Evolutionary conservation across 2,113 vertebrate genomes (phyloP), one percentile per base, ranked within the genome.

Genomic region (Apteryx mantelli): DNA sequence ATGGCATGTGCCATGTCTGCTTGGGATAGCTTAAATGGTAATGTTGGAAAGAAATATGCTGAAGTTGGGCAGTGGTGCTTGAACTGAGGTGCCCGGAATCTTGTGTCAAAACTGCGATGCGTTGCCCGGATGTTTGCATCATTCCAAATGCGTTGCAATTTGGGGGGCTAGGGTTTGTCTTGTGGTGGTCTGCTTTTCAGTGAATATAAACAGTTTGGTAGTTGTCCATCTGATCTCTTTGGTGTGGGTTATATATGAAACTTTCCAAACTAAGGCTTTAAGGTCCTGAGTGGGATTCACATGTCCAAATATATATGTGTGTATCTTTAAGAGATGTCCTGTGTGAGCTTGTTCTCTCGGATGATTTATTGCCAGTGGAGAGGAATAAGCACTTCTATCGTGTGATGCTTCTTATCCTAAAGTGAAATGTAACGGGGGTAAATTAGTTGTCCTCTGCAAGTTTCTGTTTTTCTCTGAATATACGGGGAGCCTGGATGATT

Each of bases 351-450:
- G 15, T 84, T 70, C 40, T 70, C 40, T 66, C 26, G 36, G 38
- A 87, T 3, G 12, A 13, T 53, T 83, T 46, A 8, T 24, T 65
- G 58, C 76, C 76, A 24, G 42, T 66, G 55, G 60, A 78, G 68
- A 38, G 52, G 36, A 85, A 12, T 9, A 17, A 81, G 44, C 44
- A n/a, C 7, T 19, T 55, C 28, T 68, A 48, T 18, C 60, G 5
- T 14, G 2, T 18, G 53, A 2, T 56, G 44, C 12, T 28, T 40
- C 58, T 77, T 68, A 3, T 1, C 48, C 53, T 69, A 26, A 17
- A 11, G 40, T 65, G 53, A 48, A 15, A 6, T 0, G 0, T 22
- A 70, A 28, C 14, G 48, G n/a, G 42, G n/a, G 1, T 24, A 42
- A 64, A 38, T 17, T 46, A 28, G 38, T 21, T 60, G 24, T 46